phyloP scores from a whole-genome alignment of 2,797 vertebrate genomes.

The Pipistrellus nathusii region DNA sequence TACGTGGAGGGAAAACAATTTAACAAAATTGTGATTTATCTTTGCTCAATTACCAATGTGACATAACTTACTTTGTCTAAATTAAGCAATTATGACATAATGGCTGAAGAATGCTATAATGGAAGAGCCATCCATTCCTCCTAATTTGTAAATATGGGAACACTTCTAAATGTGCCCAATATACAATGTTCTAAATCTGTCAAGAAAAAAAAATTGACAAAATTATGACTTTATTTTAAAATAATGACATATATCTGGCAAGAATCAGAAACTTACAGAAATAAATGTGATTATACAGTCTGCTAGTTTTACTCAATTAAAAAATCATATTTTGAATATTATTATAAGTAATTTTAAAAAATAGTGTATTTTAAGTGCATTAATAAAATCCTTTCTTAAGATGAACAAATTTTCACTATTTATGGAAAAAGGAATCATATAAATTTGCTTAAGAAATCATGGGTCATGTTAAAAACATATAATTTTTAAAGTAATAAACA shows the following conservation, averaged over 20 bases:
- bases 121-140: constrained; percentile 53
- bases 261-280: constrained; percentile 14
- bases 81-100: constrained; percentile 78
- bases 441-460: constrained; percentile 49
- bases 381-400: constrained; percentile 45
- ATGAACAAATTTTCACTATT: neutral
- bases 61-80: constrained; percentile 72
- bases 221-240: constrained; percentile 57
- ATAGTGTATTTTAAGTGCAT: neutral
- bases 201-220: constrained; percentile 39
- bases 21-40: constrained; percentile 76
- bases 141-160: constrained; percentile 67
- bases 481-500: constrained; percentile 34
- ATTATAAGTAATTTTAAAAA: constrained; percentile 44
- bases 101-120: constrained; percentile 55
- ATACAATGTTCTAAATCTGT: constrained; percentile 54
- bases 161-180: constrained; percentile 42
- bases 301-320: neutral
- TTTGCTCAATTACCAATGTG: constrained; percentile 67
- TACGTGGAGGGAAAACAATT: constrained; percentile 31
- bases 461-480: neutral
- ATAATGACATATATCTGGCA: neutral
- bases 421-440: neutral
- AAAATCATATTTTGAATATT: constrained; percentile 28
- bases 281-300: neutral